Percentiles rank a stretch among this genome's conserved stretches.
These are phyloP conservation scores for Lanistes nyassanus DNA, from an alignment of 1,140 invertebrate species.

Conservation along the genomic window DNA sequence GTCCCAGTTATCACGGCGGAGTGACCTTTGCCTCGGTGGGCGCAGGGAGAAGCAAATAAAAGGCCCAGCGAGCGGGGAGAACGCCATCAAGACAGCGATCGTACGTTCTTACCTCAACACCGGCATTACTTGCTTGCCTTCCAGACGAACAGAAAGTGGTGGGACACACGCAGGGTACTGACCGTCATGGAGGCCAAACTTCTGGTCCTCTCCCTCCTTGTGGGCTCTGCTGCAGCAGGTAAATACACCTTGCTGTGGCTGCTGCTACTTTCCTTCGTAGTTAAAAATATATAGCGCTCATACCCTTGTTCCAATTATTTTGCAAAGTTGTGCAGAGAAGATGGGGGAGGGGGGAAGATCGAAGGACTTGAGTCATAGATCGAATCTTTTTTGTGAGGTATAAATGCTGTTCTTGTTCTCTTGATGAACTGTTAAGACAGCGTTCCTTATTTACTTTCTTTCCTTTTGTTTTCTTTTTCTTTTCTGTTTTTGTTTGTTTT, in stretches of 20 bases:
- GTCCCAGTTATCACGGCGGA: neutral
- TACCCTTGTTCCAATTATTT: too few relatives aligned
- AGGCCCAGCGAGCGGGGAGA: neutral
- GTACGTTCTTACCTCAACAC: neutral
- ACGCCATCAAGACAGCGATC: neutral
- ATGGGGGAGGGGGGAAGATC: too few relatives aligned
- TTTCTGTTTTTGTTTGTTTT: neutral
- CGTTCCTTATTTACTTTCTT: neutral
- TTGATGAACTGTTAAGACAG: too few relatives aligned
- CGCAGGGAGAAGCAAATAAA: neutral
- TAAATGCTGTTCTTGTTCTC: neutral
- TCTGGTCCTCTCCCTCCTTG: constrained; percentile 8
- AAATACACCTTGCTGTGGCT: neutral
- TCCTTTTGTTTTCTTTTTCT: neutral
- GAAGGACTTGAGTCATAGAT: too few relatives aligned
- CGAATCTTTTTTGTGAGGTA: too few relatives aligned
- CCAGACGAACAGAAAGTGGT: constrained; percentile 5
- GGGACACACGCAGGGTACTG: constrained; percentile 8
- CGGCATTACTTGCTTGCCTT: neutral
- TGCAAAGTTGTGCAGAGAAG: too few relatives aligned
- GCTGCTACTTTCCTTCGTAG: neutral
- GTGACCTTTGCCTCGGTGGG: too few relatives aligned
- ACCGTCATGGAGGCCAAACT: constrained; percentile 16
- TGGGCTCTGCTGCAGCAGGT: constrained; percentile 8
- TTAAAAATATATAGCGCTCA: neutral